phyloP scores from a whole-genome alignment of 2,797 vertebrate genomes.

The Neosilurus hyrtlii region DNA sequence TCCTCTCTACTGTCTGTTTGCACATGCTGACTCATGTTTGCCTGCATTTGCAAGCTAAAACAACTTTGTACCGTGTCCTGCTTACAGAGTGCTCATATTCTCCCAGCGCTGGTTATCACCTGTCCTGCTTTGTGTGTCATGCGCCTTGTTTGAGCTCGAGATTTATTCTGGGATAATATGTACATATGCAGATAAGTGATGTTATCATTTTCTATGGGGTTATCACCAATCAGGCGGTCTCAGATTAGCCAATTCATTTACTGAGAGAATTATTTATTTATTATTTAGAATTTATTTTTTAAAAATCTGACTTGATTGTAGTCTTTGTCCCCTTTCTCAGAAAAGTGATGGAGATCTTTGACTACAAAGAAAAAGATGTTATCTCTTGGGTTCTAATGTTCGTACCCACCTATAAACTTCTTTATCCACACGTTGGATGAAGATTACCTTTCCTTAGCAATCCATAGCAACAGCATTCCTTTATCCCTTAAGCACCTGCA shows the following conservation, averaged over 20 bases:
- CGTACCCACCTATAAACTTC: not conserved
- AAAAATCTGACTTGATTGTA: no score
- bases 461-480: not conserved
- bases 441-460: not conserved
- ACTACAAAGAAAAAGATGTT: no score
- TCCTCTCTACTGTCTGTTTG: slow-evolving; percentile 22
- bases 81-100: slow-evolving; percentile 22
- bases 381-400: not conserved
- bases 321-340: not conserved
- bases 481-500: not conserved
- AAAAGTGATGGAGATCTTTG: not conserved
- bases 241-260: slow-evolving; percentile 12
- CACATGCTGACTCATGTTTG: slow-evolving; percentile 32
- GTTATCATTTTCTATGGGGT: slow-evolving; percentile 42
- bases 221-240: slow-evolving; percentile 47
- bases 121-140: slow-evolving; percentile 17
- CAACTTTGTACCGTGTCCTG: slow-evolving; percentile 23
- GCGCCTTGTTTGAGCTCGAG: slow-evolving; percentile 35
- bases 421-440: not conserved
- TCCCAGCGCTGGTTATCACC: slow-evolving; percentile 38
- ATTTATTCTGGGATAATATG: slow-evolving; percentile 49
- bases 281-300: no score
- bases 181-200: slow-evolving; percentile 52
- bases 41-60: slow-evolving; percentile 33
- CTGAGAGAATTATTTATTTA: not conserved